phyloP scores from a whole-genome alignment of 2,113 vertebrate species.

The Spilogale gracilis region DNA sequence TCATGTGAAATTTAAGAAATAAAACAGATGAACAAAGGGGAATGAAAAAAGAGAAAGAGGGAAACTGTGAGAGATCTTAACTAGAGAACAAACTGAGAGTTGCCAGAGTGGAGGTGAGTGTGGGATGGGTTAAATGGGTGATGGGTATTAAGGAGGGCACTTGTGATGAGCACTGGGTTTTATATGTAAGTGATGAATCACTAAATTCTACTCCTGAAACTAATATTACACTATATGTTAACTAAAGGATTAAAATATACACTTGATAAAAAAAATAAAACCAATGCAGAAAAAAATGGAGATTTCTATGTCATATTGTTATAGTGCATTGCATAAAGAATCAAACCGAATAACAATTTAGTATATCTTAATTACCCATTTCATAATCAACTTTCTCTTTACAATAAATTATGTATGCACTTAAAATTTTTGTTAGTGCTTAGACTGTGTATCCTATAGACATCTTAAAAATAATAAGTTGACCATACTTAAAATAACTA shows the following conservation, averaged over 20 bases:
- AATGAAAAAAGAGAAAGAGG: background rate
- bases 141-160: background rate
- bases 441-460: background rate
- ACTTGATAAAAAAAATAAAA: background rate
- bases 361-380: background rate
- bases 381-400: conserved; percentile 21
- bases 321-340: background rate
- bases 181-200: background rate
- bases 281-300: background rate
- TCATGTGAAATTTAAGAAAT: background rate
- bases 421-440: background rate
- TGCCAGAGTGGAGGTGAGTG: background rate
- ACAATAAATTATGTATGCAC: background rate
- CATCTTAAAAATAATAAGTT: background rate
- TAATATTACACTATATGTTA: background rate
- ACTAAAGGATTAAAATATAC: background rate
- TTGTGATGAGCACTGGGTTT: background rate
- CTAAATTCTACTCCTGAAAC: background rate
- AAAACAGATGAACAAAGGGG: background rate
- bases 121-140: background rate
- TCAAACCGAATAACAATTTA: background rate
- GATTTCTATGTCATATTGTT: background rate
- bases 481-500: background rate
- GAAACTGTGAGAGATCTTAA: background rate
- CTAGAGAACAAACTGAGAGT: background rate